phyloP scores from a whole-genome alignment of 2,113 vertebrate species.

The Ictalurus furcatus region DNA sequence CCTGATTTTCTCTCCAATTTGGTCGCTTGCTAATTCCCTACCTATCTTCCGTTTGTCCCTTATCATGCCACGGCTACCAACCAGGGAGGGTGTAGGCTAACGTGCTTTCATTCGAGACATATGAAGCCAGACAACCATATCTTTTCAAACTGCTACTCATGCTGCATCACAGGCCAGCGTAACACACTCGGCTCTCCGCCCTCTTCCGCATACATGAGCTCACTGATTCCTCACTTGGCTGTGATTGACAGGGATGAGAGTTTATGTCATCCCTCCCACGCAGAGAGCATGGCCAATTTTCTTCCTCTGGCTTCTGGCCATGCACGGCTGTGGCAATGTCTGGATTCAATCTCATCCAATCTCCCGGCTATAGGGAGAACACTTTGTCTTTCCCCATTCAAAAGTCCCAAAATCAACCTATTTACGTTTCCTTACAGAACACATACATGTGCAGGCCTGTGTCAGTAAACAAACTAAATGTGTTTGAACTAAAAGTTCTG shows the following conservation, averaged over 20 bases:
- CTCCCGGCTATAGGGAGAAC: not conserved
- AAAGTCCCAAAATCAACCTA: not conserved
- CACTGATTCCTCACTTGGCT: not conserved
- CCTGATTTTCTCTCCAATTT: too few relatives aligned
- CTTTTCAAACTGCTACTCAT: not conserved
- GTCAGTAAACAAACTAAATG: not conserved
- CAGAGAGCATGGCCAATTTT: not conserved
- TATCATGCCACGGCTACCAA: not conserved
- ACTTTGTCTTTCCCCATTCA: not conserved
- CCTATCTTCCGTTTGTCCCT: not conserved
- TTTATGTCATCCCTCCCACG: not conserved
- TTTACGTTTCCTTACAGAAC: not conserved
- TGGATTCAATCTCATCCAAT: not conserved
- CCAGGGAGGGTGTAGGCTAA: not conserved
- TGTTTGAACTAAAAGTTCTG: not conserved
- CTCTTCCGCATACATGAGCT: not conserved
- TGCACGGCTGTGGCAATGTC: not conserved
- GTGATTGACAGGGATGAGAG: not conserved
- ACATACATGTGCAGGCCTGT: not conserved
- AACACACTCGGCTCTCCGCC: not conserved
- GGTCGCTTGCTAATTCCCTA: not conserved
- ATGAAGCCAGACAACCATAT: not conserved
- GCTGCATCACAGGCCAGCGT: not conserved
- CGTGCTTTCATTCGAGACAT: not conserved
- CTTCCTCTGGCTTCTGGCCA: not conserved